Base-by-base conservation (phyloP, 2,113 vertebrate species). In the Clarias gariepinus region DNA sequence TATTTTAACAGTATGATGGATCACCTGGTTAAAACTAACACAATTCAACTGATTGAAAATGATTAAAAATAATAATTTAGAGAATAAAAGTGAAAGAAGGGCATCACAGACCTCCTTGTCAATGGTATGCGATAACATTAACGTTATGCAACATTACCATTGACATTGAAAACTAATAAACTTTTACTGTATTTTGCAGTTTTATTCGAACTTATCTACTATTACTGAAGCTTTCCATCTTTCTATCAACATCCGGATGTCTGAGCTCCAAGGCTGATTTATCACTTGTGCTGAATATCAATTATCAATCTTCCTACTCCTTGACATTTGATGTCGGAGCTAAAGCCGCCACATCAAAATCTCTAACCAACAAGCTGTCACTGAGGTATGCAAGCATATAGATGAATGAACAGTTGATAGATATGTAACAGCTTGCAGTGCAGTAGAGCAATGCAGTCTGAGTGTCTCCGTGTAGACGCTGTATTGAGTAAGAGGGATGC, bases 321-420 rank as follows among this genome's bases (percentile, higher is more conserved):
- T 47, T 36, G 77, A 81, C 53, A 33, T 10, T 36, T 19, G 52
- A 66, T 66, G 74, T 66, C 13, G 18, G 18, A 79, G 74, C 74
- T 47, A 55, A 85, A 85, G 73, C 55, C 18, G 15, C 52, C n/a
- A 58, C 84, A 85, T 21, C 28, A 28, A 68, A 19, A 71, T 61
- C 66, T 73, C 30, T 73, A 60, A 19, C 55, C 53, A 21, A 81
- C 9, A 25, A 81, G 33, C 77, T 86, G 85, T 73, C 78, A 86
- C 30, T 52, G 7, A 81, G 55, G 53, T 81, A 86, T 81, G 78
- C n/a, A 23, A 69, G 66, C 55, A 8, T 71, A 60, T 16, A 86
- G 23, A 81, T 55, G 63, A 81, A 81, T 52, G 85, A 81, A 73
- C 64, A 71, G 66, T 73, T 81, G 85, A 73, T 41, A 41, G 85